Base-by-base conservation (phyloP, 2,888 invertebrate species). In the Cheilosia soror region DNA sequence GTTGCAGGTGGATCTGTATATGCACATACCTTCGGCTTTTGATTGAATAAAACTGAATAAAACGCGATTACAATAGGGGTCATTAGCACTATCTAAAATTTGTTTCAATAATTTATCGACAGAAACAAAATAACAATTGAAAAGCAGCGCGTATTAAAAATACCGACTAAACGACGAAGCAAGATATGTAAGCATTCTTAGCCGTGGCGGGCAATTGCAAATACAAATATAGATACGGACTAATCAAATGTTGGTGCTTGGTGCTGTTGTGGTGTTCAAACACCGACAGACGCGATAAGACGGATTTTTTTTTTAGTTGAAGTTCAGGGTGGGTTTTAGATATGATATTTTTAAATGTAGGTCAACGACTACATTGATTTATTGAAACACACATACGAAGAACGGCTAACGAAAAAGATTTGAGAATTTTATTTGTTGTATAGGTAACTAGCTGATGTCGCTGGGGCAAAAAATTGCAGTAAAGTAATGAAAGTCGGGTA, bases 311-410 rank as follows among this genome's bases (percentile, higher is more conserved):
- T 9, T n/a, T 0, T 29, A 29, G 42, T 13, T 44, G 31, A 60
- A 29, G 42, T 29, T 44, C 44, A 44, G 31, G 9, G 9, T 4
- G n/a, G 4, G 9, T 2, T 9, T 62, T 27, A 31, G 62, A 62
- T 15, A 27, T 31, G 29, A 63, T 31, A 31, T 47, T 47, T 63
- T 47, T 15, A 20, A 27, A 44, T 47, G 33, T 11, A 33, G 63
- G 47, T 63, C 49, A 49, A 33, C 49, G 47, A 42, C 47, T n/a
- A 2, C 9, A 29, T 11, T 25, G 4, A 11, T 33, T 27, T n/a
- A 7, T 1, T 27, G 11, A 11, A 27, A 27, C 9, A 13, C 9
- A 13, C 9, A 55, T 31, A 15, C 25, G 7, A 15, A n/a, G 5
- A 27, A 55, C 55, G 33, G 40, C 40, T 6, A 7, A 5, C 0